These are phyloP conservation scores for Bostrychus sinensis DNA, from an alignment of 2,113 vertebrate genomes.

Conservation along the genomic window DNA sequence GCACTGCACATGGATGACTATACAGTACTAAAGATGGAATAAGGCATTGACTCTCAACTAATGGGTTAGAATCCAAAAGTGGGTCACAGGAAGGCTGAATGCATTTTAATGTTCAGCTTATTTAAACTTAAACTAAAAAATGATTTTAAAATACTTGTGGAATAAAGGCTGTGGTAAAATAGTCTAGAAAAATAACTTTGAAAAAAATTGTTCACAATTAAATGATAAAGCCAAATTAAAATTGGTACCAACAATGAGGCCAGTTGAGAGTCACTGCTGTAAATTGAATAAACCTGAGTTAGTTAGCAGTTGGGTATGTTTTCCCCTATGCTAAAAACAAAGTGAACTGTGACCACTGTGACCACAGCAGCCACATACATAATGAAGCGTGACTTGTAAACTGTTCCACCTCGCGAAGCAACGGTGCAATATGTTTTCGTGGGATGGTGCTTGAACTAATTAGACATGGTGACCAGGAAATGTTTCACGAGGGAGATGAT, in stretches of 20 bases:
- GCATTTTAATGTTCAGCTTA: too few species aligned
- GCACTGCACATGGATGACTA: not conserved
- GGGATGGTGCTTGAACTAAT: conserved; percentile 29
- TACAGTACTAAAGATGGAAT: too few species aligned
- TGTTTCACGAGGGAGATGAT: conserved; percentile 24
- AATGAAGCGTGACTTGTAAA: conserved; percentile 48
- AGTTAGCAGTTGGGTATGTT: not conserved
- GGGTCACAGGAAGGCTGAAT: too few species aligned
- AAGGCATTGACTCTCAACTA: too few species aligned
- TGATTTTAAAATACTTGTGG: too few species aligned
- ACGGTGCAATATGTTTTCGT: conserved; percentile 22
- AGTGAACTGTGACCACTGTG: conserved; percentile 38
- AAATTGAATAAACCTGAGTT: not conserved
- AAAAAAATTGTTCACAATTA: too few species aligned
- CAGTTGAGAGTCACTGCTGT: not conserved
- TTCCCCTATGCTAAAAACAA: not conserved
- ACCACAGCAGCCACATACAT: conserved; percentile 21
- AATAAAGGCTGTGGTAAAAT: too few species aligned
- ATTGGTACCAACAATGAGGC: too few species aligned
- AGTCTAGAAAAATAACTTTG: too few species aligned
- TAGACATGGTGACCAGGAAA: conserved; percentile 28
- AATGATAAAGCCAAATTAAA: too few species aligned
- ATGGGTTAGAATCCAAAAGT: too few species aligned
- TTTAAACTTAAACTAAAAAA: too few species aligned
- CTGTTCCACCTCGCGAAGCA: conserved; percentile 17